Percentiles rank a stretch among this genome's conserved stretches.
These are phyloP conservation scores for Plebejus melissa DNA, from an alignment of 2,888 invertebrate species.

Conservation along the genomic window DNA sequence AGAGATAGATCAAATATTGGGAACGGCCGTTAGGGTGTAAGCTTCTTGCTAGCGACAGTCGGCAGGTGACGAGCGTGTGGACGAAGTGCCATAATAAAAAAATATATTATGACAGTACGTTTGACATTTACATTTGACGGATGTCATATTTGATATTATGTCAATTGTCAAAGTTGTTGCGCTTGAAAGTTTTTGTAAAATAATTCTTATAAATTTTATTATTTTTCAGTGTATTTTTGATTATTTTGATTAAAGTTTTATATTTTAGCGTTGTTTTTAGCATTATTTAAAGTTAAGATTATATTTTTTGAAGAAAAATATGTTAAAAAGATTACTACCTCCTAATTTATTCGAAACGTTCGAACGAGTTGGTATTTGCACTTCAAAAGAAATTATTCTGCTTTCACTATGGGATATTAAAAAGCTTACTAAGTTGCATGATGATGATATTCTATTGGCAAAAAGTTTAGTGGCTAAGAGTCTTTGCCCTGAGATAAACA, in stretches of 20 bases:
- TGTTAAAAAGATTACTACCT: conserved; percentile 46
- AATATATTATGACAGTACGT: no score
- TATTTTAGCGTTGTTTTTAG: neutral
- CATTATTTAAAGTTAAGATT: neutral
- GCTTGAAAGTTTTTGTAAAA: no score
- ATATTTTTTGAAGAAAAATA: conserved; percentile 19
- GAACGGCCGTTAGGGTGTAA: no score
- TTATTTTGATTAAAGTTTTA: neutral
- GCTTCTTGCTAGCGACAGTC: no score
- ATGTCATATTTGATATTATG: no score
- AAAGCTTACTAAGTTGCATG: conserved; percentile 55
- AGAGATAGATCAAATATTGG: no score
- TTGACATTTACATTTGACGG: no score
- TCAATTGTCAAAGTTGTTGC: no score
- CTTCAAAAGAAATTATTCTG: conserved; percentile 53
- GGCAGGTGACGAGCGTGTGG: no score
- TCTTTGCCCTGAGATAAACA: conserved; percentile 44
- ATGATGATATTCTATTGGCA: conserved; percentile 52
- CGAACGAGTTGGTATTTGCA: conserved; percentile 56
- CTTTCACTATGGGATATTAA: conserved; percentile 60
- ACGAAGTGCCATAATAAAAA: no score
- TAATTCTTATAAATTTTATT: neutral
- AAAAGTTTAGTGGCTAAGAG: conserved; percentile 52
- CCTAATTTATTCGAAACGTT: conserved; percentile 51
- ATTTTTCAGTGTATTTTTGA: neutral